Base-by-base conservation (phyloP, 2,113 vertebrate species). In the Uria aalge region DNA sequence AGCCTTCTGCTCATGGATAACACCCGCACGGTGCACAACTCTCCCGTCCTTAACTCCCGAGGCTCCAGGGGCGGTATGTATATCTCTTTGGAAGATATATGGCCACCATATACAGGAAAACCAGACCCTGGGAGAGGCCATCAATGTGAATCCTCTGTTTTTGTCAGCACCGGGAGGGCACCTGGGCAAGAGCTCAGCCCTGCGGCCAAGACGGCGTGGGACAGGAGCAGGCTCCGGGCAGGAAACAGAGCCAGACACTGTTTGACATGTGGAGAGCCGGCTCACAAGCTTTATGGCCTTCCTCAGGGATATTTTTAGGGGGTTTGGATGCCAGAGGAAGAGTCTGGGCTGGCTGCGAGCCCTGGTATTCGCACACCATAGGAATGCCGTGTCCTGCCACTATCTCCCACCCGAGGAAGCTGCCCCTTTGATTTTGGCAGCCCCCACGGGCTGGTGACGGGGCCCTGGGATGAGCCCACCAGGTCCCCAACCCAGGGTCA, bases 241-340 rank as follows among this genome's bases (percentile, higher is more conserved):
- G 52, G 34, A 68, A 72, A 23, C 20, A 48, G 40, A 73, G 34
- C 40, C 17, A 6, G 56, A 40, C 2, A 0, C 22, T 27, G 23
- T 67, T 41, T 64, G 64, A 60, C n/a, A 26, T 9, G 5, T 1
- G 2, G 38, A 29, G 8, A 60, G n/a, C 38, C 0, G 0, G 16
- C 45, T 71, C 38, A 11, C 43, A 57, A 36, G 38, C n/a, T 86
- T 90, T 71, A 72, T 60, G 52, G 53, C 20, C 38, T 59, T 72
- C 63, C 52, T 81, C 22, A 17, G 47, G 53, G 59, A 26, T 72
- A 53, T 60, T 76, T 90, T 72, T 81, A 86, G 82, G 57, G 30
- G 9, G 34, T 48, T 23, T 34, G 32, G 45, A 71, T 18, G 52
- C 69, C 76, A 71, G 45, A 1, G 0, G 88, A 53, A 48, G 76